Conservation (phyloP, 2,888 invertebrate species). For the Spisula subtruncata region DNA sequence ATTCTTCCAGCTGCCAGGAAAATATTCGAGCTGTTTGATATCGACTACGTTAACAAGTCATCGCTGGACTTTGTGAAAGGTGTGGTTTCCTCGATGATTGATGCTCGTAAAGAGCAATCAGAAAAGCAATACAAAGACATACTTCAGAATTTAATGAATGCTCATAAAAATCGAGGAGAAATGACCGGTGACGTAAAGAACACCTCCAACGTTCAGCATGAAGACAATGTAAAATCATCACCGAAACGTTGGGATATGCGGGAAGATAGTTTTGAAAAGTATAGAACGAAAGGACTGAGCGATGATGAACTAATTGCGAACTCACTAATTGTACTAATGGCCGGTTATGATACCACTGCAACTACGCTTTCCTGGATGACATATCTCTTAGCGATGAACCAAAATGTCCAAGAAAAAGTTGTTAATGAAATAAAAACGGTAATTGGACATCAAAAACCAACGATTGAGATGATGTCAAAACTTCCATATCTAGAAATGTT, state of each 20-base stretch:
- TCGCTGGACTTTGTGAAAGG: slow-evolving; percentile 56
- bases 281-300: slow-evolving; percentile 57
- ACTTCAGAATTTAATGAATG: slow-evolving; percentile 57
- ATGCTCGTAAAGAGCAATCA: slow-evolving; percentile 29
- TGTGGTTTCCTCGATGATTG: slow-evolving; percentile 40
- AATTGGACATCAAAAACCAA: slow-evolving; percentile 45
- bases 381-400: slow-evolving; percentile 65
- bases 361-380: slow-evolving; percentile 66
- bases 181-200: neutral
- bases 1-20: slow-evolving; percentile 48
- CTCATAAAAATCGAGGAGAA: slow-evolving; percentile 25
- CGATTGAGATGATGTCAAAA: slow-evolving; percentile 59
- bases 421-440: slow-evolving; percentile 43
- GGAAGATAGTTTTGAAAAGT: neutral
- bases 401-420: slow-evolving; percentile 53
- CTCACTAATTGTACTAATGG: slow-evolving; percentile 65
- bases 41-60: slow-evolving; percentile 51
- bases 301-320: slow-evolving; percentile 66
- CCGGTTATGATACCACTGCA: slow-evolving; percentile 72
- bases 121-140: slow-evolving; percentile 45
- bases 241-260: neutral
- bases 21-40: slow-evolving; percentile 49
- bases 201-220: neutral
- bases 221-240: neutral
- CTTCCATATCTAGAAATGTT: slow-evolving; percentile 68